phyloP scores from a whole-genome alignment of 2,113 vertebrate genomes.

The Sprattus sprattus region DNA sequence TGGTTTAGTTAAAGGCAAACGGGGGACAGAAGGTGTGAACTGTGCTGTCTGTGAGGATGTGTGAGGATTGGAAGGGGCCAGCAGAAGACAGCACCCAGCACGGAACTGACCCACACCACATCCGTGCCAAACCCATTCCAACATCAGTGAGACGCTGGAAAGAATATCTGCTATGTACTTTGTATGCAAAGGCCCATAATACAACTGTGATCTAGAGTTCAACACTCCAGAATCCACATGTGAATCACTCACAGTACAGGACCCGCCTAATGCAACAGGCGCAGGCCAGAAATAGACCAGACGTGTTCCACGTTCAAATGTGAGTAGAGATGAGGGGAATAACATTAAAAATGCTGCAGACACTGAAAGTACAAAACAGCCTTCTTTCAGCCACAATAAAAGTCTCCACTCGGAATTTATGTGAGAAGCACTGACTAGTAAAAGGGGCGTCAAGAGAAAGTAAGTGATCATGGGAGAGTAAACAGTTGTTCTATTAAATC shows the following conservation, averaged over 20 bases:
- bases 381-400: neutral
- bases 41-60: too few species aligned
- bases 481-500: conserved; percentile 12
- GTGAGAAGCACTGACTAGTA: neutral
- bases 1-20: too few species aligned
- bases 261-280: neutral
- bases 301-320: neutral
- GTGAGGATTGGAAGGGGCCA: too few species aligned
- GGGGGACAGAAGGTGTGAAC: too few species aligned
- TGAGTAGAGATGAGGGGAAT: neutral
- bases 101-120: too few species aligned
- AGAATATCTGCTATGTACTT: too few species aligned
- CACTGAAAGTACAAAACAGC: neutral
- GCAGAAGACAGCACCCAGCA: too few species aligned
- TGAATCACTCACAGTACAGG: neutral
- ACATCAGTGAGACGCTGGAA: too few species aligned
- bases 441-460: neutral
- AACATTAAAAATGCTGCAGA: neutral
- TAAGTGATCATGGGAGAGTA: neutral
- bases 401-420: neutral
- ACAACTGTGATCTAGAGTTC: neutral
- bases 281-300: neutral
- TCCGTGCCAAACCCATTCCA: too few species aligned
- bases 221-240: neutral
- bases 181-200: too few species aligned